Evolutionary conservation across 1,140 invertebrate genomes (phyloP).

Genomic region (Drosophila athabasca): DNA sequence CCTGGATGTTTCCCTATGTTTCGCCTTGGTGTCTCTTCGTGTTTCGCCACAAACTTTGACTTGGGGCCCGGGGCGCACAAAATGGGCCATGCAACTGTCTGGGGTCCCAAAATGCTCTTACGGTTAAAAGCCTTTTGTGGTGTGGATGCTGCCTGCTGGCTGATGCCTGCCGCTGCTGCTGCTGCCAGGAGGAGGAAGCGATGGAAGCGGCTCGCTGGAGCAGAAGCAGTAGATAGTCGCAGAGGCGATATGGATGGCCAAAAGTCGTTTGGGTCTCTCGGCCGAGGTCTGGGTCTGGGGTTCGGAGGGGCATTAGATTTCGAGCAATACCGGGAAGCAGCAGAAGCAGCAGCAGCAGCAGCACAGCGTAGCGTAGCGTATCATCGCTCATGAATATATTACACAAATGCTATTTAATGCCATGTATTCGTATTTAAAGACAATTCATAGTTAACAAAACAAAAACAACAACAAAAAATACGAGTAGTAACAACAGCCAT

Average conservation of each 20-base stretch:
- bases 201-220: not conserved
- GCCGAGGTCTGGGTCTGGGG: not conserved
- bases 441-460: constrained; percentile 68
- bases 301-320: constrained; percentile 60
- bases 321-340: constrained; percentile 77
- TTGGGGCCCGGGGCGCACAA: constrained; percentile 59
- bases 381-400: constrained; percentile 77
- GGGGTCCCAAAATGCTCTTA: constrained; percentile 55
- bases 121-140: constrained; percentile 69
- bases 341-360: constrained; percentile 28
- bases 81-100: constrained; percentile 78
- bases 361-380: not conserved
- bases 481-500: too few species aligned
- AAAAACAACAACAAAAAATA: too few species aligned
- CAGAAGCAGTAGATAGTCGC: constrained; percentile 32
- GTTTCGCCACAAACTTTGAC: constrained; percentile 46
- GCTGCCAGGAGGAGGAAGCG: not conserved
- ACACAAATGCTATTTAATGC: constrained; percentile 81
- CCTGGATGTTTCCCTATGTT: not conserved
- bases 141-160: constrained; percentile 2
- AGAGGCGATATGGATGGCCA: constrained; percentile 38
- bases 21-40: constrained; percentile 10
- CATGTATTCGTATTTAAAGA: constrained; percentile 81
- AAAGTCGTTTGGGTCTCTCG: constrained; percentile 6
- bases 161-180: not conserved